Conservation (phyloP, 2,888 invertebrate genomes). For the Syrista parreyssii region DNA sequence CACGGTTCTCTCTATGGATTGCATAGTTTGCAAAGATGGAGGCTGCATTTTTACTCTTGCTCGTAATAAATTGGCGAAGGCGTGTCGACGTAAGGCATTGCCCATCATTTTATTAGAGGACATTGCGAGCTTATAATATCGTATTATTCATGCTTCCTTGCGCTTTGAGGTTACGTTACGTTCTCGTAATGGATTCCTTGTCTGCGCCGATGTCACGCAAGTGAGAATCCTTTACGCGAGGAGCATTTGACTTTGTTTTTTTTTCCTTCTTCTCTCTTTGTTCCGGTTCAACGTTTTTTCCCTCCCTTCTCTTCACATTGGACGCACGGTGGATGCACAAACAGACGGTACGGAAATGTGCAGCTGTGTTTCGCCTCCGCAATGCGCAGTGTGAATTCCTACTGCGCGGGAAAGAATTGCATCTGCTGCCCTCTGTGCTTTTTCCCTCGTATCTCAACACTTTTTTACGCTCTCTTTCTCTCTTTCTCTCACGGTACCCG, state of each 20-base stretch:
- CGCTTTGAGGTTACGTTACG: neutral
- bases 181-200: neutral
- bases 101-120: neutral
- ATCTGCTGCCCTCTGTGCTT: neutral
- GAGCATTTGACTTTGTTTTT: neutral
- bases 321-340: neutral
- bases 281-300: neutral
- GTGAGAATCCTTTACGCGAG: neutral
- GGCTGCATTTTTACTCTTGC: neutral
- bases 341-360: neutral
- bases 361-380: neutral
- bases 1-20: neutral
- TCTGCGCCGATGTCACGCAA: neutral
- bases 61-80: neutral
- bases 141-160: neutral
- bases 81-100: neutral
- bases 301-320: neutral
- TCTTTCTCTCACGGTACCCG: constrained; percentile 2
- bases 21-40: neutral
- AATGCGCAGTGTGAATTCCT: neutral
- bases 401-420: neutral
- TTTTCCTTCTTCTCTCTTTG: neutral
- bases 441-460: neutral
- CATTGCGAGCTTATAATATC: neutral
- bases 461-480: constrained; percentile 2